Percentiles rank a stretch among this genome's conserved stretches.
Conservation (phyloP, 2,888 invertebrate genomes). For the Chalcosyrphus nemorum region DNA sequence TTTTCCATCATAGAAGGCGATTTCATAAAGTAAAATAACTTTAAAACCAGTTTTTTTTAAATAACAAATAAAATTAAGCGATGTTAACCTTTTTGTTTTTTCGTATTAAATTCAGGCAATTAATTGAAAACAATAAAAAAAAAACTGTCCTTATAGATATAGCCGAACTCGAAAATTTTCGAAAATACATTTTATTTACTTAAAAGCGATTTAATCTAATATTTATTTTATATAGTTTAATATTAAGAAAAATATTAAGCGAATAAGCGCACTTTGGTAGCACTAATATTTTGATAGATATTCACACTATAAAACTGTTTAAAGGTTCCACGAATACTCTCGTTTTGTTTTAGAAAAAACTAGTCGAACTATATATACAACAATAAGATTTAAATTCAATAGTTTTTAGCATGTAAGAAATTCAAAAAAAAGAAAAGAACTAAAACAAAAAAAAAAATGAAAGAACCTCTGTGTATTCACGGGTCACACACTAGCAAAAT, state of each 20-base stretch:
- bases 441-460: constrained; percentile 38
- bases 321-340: background rate
- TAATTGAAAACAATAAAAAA: no score
- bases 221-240: background rate
- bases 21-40: background rate
- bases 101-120: no score
- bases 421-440: constrained; percentile 18
- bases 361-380: background rate
- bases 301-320: constrained; percentile 7
- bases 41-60: background rate
- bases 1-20: background rate
- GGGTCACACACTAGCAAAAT: constrained; percentile 58
- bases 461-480: constrained; percentile 49
- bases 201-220: background rate
- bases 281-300: constrained; percentile 14
- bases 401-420: constrained; percentile 10
- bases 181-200: constrained; percentile 2
- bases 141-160: no score
- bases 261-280: constrained; percentile 17
- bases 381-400: no score
- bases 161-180: constrained; percentile 34
- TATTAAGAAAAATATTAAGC: background rate
- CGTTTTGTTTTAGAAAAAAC: background rate
- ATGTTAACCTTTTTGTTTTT: background rate
- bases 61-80: background rate